These are phyloP conservation scores for Gallinago jamesoni DNA, from an alignment of 2,113 vertebrate genomes.

Conservation along the genomic window DNA sequence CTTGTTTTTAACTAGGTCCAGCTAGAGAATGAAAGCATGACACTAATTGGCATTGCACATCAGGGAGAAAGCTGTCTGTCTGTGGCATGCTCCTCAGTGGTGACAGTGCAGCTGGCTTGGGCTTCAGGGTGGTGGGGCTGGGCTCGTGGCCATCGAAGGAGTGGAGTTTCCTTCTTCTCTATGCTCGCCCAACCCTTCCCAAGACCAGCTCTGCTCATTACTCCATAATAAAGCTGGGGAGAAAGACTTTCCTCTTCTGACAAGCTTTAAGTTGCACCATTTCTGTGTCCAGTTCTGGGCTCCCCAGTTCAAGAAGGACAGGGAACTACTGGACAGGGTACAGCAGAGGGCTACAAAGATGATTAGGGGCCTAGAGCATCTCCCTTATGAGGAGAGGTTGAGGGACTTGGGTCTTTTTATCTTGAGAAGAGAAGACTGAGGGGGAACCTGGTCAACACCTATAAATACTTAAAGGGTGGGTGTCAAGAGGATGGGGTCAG, in stretches of 20 bases:
- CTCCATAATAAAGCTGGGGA: not conserved
- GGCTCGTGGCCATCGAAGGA: not conserved
- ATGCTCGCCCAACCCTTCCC: not conserved
- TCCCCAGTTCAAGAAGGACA: too few species aligned
- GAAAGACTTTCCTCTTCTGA: not conserved
- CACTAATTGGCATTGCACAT: not conserved
- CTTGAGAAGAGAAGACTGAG: too few species aligned
- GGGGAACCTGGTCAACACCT: too few species aligned
- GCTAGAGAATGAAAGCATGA: not conserved
- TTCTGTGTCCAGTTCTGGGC: not conserved
- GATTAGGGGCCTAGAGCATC: too few species aligned
- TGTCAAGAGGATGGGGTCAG: too few species aligned
- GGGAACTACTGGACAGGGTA: too few species aligned
- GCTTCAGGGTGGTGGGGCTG: not conserved
- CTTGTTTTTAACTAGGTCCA: not conserved
- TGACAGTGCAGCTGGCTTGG: not conserved
- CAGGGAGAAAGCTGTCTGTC: not conserved
- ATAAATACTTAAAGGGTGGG: too few species aligned
- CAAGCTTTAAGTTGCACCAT: not conserved
- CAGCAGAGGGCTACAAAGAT: too few species aligned
- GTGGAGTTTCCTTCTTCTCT: not conserved
- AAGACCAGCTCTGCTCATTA: not conserved
- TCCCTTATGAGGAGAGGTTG: too few species aligned
- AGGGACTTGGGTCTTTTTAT: too few species aligned
- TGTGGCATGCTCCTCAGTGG: not conserved